Percentiles rank a stretch among this genome's conserved stretches.
Evolutionary conservation across 1,140 invertebrate species (phyloP).

Genomic region (Aphis craccivora): DNA sequence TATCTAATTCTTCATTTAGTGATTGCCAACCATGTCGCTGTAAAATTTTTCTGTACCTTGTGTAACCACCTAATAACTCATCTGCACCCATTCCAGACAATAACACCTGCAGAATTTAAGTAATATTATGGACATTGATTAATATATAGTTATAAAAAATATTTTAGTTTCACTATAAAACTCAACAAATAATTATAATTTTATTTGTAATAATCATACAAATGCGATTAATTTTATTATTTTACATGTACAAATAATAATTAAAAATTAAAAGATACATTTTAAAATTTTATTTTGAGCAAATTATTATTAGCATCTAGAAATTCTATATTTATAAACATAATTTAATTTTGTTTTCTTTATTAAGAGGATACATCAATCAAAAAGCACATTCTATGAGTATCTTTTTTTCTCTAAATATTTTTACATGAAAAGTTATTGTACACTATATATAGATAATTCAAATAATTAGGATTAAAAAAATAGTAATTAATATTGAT

Average conservation of each 20-base stretch:
- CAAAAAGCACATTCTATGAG: too few relatives aligned
- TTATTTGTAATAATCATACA: background rate
- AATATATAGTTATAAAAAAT: constrained; percentile 22
- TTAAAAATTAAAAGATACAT: too few relatives aligned
- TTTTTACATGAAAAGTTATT: too few relatives aligned
- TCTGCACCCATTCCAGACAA: constrained; percentile 94
- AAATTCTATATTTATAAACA: too few relatives aligned
- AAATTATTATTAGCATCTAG: too few relatives aligned
- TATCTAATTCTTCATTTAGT: constrained; percentile 74
- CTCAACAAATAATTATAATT: background rate
- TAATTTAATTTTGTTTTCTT: too few relatives aligned
- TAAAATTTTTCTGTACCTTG: constrained; percentile 80
- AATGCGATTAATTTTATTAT: background rate
- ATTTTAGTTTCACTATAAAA: background rate
- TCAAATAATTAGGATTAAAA: too few relatives aligned
- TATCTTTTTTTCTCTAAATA: too few relatives aligned
- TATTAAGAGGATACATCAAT: too few relatives aligned
- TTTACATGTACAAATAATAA: background rate
- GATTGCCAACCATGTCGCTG: constrained; percentile 73
- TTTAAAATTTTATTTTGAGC: too few relatives aligned
- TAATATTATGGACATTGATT: background rate
- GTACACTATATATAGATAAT: too few relatives aligned
- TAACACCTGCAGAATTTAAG: constrained; percentile 72
- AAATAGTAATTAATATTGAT: too few relatives aligned
- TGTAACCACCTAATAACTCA: constrained; percentile 95